phyloP scores from a whole-genome alignment of 1,140 invertebrate species.

The Neotoxoptera formosana region DNA sequence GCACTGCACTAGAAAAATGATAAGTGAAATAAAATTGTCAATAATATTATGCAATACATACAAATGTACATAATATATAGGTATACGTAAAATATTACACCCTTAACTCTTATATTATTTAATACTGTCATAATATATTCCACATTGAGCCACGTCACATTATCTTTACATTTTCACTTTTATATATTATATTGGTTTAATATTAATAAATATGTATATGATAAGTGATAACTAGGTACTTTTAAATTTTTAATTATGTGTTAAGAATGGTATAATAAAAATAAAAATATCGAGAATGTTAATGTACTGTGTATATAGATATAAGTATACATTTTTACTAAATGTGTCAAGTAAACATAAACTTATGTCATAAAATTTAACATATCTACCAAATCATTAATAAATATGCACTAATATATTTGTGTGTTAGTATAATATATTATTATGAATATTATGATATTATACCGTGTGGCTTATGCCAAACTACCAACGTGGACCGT shows the following conservation, averaged over 20 bases:
- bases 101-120: background rate
- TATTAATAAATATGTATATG: background rate
- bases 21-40: no score
- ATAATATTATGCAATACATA: no score
- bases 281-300: background rate
- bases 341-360: background rate
- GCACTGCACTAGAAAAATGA: no score
- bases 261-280: background rate
- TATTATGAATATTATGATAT: background rate
- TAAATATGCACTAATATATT: background rate
- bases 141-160: background rate
- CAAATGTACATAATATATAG: no score
- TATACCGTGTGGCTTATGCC: background rate
- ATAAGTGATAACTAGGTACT: no score
- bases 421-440: background rate
- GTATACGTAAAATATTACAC: no score
- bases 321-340: background rate
- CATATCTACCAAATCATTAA: background rate
- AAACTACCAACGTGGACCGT: background rate
- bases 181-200: no score
- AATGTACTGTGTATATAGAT: background rate
- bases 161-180: background rate
- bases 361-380: background rate
- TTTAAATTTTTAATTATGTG: background rate
- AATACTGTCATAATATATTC: no score